A percentile compares a stretch with the other conserved stretches of the same genome.
These are phyloP conservation scores for Limnephilus auricula DNA, from an alignment of 2,888 invertebrate genomes.

Conservation along the genomic window DNA sequence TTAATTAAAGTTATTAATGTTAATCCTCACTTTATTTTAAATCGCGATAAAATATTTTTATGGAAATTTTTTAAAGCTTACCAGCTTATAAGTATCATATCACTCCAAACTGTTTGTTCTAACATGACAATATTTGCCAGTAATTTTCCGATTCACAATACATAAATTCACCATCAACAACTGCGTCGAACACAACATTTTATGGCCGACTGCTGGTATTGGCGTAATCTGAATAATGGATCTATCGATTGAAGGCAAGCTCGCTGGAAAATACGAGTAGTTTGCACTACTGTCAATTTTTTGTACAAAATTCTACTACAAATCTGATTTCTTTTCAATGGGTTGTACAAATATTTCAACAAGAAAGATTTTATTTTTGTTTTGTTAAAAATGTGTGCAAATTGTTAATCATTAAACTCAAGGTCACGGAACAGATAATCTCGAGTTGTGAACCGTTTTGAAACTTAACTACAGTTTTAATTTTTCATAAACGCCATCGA, in stretches of 20 bases:
- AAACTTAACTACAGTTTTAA: too few species aligned
- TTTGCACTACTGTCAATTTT: neutral
- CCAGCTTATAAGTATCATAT: neutral
- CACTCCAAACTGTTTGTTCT: neutral
- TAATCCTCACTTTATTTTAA: too few species aligned
- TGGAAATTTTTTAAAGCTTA: too few species aligned
- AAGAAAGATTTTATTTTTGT: too few species aligned
- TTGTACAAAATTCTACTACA: neutral
- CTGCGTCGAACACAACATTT: neutral
- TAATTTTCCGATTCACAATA: neutral
- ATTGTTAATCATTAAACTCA: too few species aligned
- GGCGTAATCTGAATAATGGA: neutral
- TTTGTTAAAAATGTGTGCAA: too few species aligned
- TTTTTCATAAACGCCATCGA: too few species aligned
- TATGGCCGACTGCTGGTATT: neutral
- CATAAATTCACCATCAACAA: neutral
- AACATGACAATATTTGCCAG: neutral
- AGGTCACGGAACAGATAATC: too few species aligned
- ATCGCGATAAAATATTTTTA: too few species aligned
- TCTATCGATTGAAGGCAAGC: neutral
- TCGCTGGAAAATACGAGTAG: neutral
- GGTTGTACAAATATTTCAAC: too few species aligned
- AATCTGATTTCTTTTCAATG: neutral
- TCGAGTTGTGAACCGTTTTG: too few species aligned
- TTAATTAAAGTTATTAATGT: too few species aligned